Base-by-base conservation (phyloP, 2,888 invertebrate species). In the Theodoxus fluviatilis region DNA sequence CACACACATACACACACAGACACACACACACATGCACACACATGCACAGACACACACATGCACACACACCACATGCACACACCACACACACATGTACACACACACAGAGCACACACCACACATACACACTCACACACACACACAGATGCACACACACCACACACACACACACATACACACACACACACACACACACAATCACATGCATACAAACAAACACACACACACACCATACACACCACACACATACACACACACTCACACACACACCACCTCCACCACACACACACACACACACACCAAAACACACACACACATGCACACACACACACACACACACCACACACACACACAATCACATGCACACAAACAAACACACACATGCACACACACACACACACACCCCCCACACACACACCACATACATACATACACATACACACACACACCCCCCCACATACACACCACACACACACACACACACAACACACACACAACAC, bases 241-340 rank as follows among this genome's bases (percentile, higher is more conserved):
- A 47, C 15, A n/a, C 52, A 6, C 52, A 52, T 25, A 52, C 52
- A 52, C 52, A 52, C 52, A 52, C 52, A 52, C 52, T 22, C 52
- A 52, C 52, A 52, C 52, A 52, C 52, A 52, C 52, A 52, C 52
- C n/a, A n/a, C n/a, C 52, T 22, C 52, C n/a, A n/a, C n/a, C 52
- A 52, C 52, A 52, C 52, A 52, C 52, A 52, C 52, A 52, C 18
- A 52, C 52, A 52, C 52, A 52, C 52, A 52, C 52, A 52, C 18
- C n/a, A n/a, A n/a, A n/a, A 18, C 52, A 52, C 52, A 52, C 52
- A 9, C 52, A 52, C 52, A 9, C 52, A 52, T 25, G 18, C 52
- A 52, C 52, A 18, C 52, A 52, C 52, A 18, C 18, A 52, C 52
- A 52, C 18, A 18, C 52, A 43, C 9, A 43, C 43, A 12, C 43